A percentile compares a stretch with the other conserved stretches of the same genome.
Evolutionary conservation across 2,797 vertebrate genomes (phyloP).

Genomic region (Labeo calbasu): DNA sequence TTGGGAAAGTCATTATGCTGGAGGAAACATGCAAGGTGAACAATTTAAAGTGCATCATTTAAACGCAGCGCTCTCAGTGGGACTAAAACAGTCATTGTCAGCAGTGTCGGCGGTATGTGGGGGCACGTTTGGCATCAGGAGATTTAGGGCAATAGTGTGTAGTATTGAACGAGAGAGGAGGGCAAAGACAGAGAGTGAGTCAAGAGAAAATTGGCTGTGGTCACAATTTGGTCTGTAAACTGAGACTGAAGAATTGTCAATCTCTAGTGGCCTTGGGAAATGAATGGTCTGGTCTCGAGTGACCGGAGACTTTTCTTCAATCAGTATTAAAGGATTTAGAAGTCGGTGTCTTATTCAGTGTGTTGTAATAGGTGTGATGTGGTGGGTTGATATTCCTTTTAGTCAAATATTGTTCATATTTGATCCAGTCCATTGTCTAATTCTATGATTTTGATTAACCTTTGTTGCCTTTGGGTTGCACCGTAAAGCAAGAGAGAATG

Average conservation of each 20-base stretch:
- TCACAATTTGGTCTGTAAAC: slow-evolving; percentile 43
- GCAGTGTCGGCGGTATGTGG: slow-evolving; percentile 40
- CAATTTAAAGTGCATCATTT: slow-evolving; percentile 42
- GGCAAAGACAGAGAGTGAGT: slow-evolving; percentile 33
- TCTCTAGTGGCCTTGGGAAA: slow-evolving; percentile 41
- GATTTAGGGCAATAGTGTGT: slow-evolving; percentile 26
- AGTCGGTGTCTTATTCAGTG: slow-evolving; percentile 1
- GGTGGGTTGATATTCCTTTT: neutral
- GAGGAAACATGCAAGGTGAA: slow-evolving; percentile 14
- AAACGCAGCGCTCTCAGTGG: slow-evolving; percentile 18
- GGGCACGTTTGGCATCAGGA: slow-evolving; percentile 29
- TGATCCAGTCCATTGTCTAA: neutral
- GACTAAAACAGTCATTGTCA: slow-evolving; percentile 45
- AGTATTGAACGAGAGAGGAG: slow-evolving; percentile 18
- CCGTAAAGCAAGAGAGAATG: neutral
- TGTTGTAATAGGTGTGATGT: neutral
- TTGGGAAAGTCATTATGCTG: slow-evolving; percentile 2
- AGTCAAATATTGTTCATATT: neutral
- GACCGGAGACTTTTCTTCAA: slow-evolving; percentile 21
- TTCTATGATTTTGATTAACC: neutral
- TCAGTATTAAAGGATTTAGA: slow-evolving; percentile 1
- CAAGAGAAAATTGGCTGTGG: slow-evolving; percentile 14
- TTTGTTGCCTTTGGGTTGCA: neutral
- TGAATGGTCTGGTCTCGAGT: slow-evolving; percentile 28
- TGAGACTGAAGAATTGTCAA: slow-evolving; percentile 28